Percentiles rank a stretch among this genome's conserved stretches.
Evolutionary conservation across 1,140 invertebrate species (phyloP).

Genomic region (Zelostemma sp.): DNA sequence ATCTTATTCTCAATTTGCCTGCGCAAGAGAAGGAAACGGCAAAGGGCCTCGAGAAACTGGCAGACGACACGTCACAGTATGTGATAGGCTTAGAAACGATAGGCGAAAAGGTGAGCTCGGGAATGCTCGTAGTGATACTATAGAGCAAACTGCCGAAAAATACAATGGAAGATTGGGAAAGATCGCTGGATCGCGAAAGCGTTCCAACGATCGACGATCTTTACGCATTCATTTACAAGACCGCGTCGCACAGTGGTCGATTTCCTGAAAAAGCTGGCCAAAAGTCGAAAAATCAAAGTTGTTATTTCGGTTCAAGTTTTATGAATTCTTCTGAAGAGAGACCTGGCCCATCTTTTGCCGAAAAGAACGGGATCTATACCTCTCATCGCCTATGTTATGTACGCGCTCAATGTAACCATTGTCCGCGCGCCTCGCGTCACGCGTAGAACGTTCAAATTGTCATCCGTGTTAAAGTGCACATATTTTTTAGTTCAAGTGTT

Average conservation of each 20-base stretch:
- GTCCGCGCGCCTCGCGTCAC: too few relatives aligned
- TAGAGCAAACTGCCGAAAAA: constrained; percentile 3
- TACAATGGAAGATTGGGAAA: background rate
- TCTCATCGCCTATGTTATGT: too few relatives aligned
- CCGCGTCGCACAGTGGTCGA: background rate
- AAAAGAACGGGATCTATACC: too few relatives aligned
- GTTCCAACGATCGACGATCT: background rate
- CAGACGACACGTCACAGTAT: constrained; percentile 9
- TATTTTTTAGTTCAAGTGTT: background rate
- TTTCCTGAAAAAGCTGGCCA: too few relatives aligned
- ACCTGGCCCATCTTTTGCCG: too few relatives aligned
- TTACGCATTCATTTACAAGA: background rate
- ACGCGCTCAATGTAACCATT: too few relatives aligned
- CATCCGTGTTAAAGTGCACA: too few relatives aligned
- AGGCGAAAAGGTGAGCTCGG: background rate
- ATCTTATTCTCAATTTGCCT: constrained; percentile 13
- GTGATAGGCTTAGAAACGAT: background rate
- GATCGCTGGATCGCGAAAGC: background rate
- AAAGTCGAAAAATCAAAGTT: background rate
- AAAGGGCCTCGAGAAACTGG: constrained; percentile 15
- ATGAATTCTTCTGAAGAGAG: too few relatives aligned
- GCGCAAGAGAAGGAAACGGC: constrained; percentile 13
- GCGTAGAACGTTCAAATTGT: too few relatives aligned
- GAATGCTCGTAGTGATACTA: background rate
- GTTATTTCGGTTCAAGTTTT: background rate